These are phyloP conservation scores for Heterohyrax brucei DNA, from an alignment of 2,797 vertebrate species.

Conservation along the genomic window DNA sequence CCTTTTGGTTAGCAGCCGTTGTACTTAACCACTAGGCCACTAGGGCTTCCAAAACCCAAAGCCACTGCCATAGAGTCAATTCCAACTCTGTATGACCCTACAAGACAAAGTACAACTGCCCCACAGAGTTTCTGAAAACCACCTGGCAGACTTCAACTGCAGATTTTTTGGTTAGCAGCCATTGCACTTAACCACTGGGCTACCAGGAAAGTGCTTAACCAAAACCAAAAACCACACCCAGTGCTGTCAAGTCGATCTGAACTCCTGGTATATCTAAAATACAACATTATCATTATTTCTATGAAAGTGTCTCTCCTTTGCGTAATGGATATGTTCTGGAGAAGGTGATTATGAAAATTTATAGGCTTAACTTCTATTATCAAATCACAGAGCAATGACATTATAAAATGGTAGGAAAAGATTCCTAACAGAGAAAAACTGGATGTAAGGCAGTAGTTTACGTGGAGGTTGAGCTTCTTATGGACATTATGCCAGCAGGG, in stretches of 20 bases:
- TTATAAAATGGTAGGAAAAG: conserved; percentile 63
- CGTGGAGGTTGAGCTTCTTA: conserved; percentile 32
- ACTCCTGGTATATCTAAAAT: conserved; percentile 75
- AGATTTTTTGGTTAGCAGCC: too few species aligned
- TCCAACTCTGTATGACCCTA: too few species aligned
- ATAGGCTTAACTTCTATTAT: conserved; percentile 80
- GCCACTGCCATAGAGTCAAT: too few species aligned
- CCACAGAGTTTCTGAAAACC: too few species aligned
- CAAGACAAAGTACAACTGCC: too few species aligned
- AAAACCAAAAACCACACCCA: too few species aligned
- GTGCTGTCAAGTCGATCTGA: too few species aligned
- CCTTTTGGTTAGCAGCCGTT: too few species aligned
- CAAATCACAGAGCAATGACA: conserved; percentile 82
- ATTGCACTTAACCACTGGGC: too few species aligned
- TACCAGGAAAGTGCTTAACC: too few species aligned
- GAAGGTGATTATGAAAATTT: conserved; percentile 84
- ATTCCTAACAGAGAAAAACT: conserved; percentile 55
- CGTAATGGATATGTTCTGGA: conserved; percentile 80
- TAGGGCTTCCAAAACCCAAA: not conserved
- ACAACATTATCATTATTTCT: conserved; percentile 76
- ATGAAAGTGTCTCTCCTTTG: conserved; percentile 75
- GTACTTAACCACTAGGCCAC: too few species aligned
- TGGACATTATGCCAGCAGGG: not conserved
- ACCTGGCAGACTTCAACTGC: too few species aligned
- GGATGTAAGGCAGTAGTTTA: not conserved